Evolutionary conservation across 2,113 vertebrate genomes (phyloP), one percentile per base, ranked within the genome.

Genomic region (Lophochroa leadbeateri): DNA sequence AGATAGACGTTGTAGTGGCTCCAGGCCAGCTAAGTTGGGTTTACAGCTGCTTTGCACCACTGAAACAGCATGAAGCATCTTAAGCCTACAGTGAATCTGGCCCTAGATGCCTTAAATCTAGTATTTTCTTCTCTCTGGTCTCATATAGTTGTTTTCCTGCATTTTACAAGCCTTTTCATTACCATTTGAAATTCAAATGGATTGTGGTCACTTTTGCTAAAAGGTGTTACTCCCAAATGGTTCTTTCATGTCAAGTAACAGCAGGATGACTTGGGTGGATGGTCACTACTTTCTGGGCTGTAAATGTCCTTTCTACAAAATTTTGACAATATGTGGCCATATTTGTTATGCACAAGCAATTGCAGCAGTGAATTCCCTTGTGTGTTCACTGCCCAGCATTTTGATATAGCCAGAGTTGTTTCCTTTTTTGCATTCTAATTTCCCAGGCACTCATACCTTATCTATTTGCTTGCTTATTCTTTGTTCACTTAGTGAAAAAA

Each of bases 1-100:
- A 89, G 61, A 91, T 29, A 76, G 70, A 82, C 68, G 31, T n/a
- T 65, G 21, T 46, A 37, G 69, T 67, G 83, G 83, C 80, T 85
- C 28, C 61, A 86, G 44, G 70, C 91, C 83, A 91, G 83, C 53
- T 50, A 61, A 89, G 1, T 19, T 89, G 57, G 21, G 28, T 67
- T 92, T 86, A 53, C 83, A 91, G 70, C 83, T 94, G 90, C 91
- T 94, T 91, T 95, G 61, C 37, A 77, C 96, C 92, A 85, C 65
- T 74, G 69, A 52, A 95, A 76, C 77, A 92, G 70, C 47, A 44
- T 49, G 74, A 83, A 86, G 53, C 49, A 46, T 61, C 86, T 82
- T 69, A 25, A 94, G 55, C 31, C 70, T 74, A 39, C 41, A 70
- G 69, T 87, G 69, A 93, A 72, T 84, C 52, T 94, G 72, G 65